Evolutionary conservation across 2,797 vertebrate genomes (phyloP).

Genomic region (Cossypha caffra): DNA sequence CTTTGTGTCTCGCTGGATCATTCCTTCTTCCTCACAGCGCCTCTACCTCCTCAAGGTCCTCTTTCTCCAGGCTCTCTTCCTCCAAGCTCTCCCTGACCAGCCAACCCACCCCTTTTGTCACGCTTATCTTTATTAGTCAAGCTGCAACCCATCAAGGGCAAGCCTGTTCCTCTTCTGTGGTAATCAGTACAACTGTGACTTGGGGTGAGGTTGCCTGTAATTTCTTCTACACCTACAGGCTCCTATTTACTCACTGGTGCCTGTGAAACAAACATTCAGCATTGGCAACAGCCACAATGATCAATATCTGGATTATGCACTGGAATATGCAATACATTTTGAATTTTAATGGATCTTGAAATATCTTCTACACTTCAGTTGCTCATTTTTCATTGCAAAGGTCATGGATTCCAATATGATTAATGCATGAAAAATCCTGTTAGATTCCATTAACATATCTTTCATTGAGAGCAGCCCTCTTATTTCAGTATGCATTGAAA

Average conservation of each 20-base stretch:
- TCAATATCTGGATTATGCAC: neutral
- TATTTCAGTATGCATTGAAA: neutral
- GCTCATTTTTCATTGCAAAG: constrained; percentile 21
- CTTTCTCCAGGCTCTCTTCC: too few relatives aligned
- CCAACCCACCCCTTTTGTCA: too few relatives aligned
- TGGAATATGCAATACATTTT: neutral
- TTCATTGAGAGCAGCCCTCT: neutral
- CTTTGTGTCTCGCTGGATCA: too few relatives aligned
- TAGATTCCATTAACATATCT: neutral
- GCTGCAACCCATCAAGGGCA: too few relatives aligned
- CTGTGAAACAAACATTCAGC: neutral
- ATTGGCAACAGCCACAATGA: neutral
- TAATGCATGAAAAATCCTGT: neutral
- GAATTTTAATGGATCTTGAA: neutral
- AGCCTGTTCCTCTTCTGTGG: too few relatives aligned
- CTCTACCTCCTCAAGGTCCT: too few relatives aligned
- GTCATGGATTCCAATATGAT: neutral
- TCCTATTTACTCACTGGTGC: neutral
- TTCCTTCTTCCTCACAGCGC: too few relatives aligned
- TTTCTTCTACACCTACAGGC: too few relatives aligned
- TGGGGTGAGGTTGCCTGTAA: too few relatives aligned
- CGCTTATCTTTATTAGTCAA: too few relatives aligned
- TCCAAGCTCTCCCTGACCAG: too few relatives aligned
- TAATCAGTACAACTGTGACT: too few relatives aligned
- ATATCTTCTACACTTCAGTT: neutral